Evolutionary conservation across 2,113 vertebrate species (phyloP), one percentile per base, ranked within the genome.

Genomic region (Podarcis cretensis): DNA sequence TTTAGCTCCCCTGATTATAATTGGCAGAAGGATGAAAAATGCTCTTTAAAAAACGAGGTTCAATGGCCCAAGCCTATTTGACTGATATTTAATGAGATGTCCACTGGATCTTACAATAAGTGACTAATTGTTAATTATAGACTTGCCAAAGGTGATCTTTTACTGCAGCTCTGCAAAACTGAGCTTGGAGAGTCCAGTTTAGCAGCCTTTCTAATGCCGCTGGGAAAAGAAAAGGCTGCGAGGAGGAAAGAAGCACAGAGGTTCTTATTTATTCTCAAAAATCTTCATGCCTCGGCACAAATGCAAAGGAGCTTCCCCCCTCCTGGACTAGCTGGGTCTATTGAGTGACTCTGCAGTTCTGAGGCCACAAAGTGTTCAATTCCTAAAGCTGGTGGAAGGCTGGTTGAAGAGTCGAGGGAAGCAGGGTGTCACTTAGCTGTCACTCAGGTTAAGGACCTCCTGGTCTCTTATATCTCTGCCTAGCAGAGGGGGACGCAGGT

Each of bases 121-220:
- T 95, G 95, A 92, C 92, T 96, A 96, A 96, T 96, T 95, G 94
- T 95, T 95, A 96, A 96, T 95, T 94, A 94, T 92, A 94, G 90
- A 78, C 87, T 78, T 93, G 87, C 87, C 91, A 89, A 66, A 94
- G 91, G 88, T 86, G 86, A 73, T 87, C 48, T 54, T 74, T 87
- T 63, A 59, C 43, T 25, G 89, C 78, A 77, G 91, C 68, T 87
- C 88, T 85, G 69, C 66, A 92, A 92, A 93, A 94, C 93, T 30
- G 79, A 80, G 54, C 78, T n/a, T 65, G 27, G 35, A 68, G 89
- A 80, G 76, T 87, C 89, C 85, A 75, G 37, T 57, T 77, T 59
- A 32, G 74, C 69, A 73, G 75, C 88, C 88, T 81, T 0, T 83
- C 91, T 73, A 48, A 12, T 6, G n/a, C 86, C 57, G 3, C 5